A percentile compares a stretch with the other conserved stretches of the same genome.
phyloP scores from a whole-genome alignment of 2,797 vertebrate species.

The Pygocentrus nattereri region DNA sequence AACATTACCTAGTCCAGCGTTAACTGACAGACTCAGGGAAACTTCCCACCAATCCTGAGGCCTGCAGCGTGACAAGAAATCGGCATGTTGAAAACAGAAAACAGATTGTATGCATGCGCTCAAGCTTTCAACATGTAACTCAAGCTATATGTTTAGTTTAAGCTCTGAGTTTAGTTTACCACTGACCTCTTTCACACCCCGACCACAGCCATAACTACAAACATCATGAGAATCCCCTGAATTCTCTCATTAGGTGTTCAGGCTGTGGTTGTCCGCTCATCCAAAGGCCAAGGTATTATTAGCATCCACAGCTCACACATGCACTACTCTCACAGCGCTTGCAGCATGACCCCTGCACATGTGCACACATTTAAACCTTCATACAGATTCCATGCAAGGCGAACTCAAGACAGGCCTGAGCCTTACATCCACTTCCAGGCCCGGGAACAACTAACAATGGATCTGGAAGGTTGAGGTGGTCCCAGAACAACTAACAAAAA shows the following conservation, averaged over 20 bases:
- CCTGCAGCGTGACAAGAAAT: background rate
- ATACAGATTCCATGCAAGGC: conserved; percentile 55
- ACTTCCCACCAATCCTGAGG: too few species aligned
- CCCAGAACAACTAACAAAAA: too few species aligned
- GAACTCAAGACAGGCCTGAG: conserved; percentile 41
- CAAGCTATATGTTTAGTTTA: background rate
- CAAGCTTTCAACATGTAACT: background rate
- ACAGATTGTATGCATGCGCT: background rate
- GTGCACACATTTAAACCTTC: conserved; percentile 45
- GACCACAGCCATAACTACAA: background rate
- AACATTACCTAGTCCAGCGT: too few species aligned
- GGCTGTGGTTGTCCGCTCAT: conserved; percentile 43
- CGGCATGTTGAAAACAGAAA: background rate
- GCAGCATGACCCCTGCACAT: conserved; percentile 52
- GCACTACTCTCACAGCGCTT: conserved; percentile 62
- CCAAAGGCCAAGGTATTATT: conserved; percentile 60
- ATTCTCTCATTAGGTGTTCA: conserved; percentile 13
- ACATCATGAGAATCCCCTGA: background rate
- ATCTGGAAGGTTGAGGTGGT: too few species aligned
- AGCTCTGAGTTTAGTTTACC: background rate
- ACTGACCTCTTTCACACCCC: background rate
- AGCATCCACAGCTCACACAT: conserved; percentile 65
- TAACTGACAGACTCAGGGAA: too few species aligned
- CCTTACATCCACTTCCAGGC: conserved; percentile 31
- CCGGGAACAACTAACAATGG: too few species aligned